phyloP scores from a whole-genome alignment of 1,140 invertebrate species.

The Cotesia glomerata region DNA sequence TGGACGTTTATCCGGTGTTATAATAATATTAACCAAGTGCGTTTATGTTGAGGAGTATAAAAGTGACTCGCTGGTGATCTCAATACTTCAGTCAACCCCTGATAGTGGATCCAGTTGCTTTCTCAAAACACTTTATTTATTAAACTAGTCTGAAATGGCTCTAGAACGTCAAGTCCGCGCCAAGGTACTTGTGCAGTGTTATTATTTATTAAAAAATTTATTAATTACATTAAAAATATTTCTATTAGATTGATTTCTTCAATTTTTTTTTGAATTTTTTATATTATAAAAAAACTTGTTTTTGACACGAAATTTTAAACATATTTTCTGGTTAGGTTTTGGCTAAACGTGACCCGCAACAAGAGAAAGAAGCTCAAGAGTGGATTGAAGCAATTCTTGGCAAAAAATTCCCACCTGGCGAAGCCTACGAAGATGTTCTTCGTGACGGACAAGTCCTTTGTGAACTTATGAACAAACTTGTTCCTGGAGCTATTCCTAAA shows the following conservation, averaged over 20 bases:
- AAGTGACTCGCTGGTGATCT: slow-evolving; percentile 40
- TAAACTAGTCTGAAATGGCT: slow-evolving; percentile 67
- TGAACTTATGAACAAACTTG: slow-evolving; percentile 85
- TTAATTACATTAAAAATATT: background rate
- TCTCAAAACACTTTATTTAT: slow-evolving; percentile 49
- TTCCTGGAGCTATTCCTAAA: slow-evolving; percentile 82
- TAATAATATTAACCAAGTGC: slow-evolving; percentile 41
- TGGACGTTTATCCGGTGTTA: background rate
- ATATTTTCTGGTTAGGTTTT: slow-evolving; percentile 68
- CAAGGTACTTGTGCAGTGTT: slow-evolving; percentile 66
- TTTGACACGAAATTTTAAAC: too few relatives aligned
- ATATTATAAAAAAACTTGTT: too few relatives aligned
- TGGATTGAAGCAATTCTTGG: slow-evolving; percentile 89
- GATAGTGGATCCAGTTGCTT: slow-evolving; percentile 19
- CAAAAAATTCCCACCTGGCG: slow-evolving; percentile 74
- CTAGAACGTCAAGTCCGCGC: slow-evolving; percentile 80
- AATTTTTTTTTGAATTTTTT: too few relatives aligned
- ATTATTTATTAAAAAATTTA: slow-evolving; percentile 9
- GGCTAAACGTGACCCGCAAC: slow-evolving; percentile 82
- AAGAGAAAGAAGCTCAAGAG: slow-evolving; percentile 82
- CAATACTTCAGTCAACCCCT: slow-evolving; percentile 56
- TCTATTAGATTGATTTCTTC: background rate
- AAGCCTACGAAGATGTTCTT: slow-evolving; percentile 77
- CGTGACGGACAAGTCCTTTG: slow-evolving; percentile 83
- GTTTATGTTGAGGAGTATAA: slow-evolving; percentile 49